Evolutionary conservation across 2,113 vertebrate genomes (phyloP), one percentile per base, ranked within the genome.

Genomic region (Cromileptes altivelis): DNA sequence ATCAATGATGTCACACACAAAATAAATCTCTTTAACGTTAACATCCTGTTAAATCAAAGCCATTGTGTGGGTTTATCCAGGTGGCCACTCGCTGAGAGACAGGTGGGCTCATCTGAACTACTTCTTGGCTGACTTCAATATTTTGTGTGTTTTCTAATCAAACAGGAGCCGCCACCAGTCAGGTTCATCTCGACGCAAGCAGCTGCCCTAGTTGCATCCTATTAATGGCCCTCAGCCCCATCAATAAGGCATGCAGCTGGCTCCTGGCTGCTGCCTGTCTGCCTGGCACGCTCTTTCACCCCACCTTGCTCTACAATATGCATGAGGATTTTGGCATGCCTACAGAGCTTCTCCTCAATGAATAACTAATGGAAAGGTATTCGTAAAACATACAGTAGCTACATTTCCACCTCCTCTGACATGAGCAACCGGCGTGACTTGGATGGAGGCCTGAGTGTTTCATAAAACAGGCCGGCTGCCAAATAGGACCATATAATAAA

Each of bases 241-340:
- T 95, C 91, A 95, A 95, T 95, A 95, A 94, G 86, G 88, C 89
- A 96, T 94, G 91, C 79, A 85, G 85, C 90, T 84, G 89, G 87
- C 91, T 94, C 85, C 87, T 86, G 88, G 84, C 85, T 82, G 80
- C 88, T 87, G 89, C 69, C 90, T 75, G 86, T 86, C 90, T 92
- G 86, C 80, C 85, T 90, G 88, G 90, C 91, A 87, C 49, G 74
- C 91, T 91, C 90, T 84, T 92, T 91, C 88, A 89, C 90, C 91
- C 88, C 85, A 85, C 86, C 88, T 92, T 86, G 87, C 92, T 87
- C 88, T 94, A 87, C 89, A 94, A 94, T 92, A 94, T 94, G 86
- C 89, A 93, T 93, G 94, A 93, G 88, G 88, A 70, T 89, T 88
- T 91, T 93, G 94, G 94, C 91, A 85, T 86, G 90, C 81, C 91